Evolutionary conservation across 1,140 invertebrate genomes (phyloP).

Genomic region (Archegozetes longisetosus): DNA sequence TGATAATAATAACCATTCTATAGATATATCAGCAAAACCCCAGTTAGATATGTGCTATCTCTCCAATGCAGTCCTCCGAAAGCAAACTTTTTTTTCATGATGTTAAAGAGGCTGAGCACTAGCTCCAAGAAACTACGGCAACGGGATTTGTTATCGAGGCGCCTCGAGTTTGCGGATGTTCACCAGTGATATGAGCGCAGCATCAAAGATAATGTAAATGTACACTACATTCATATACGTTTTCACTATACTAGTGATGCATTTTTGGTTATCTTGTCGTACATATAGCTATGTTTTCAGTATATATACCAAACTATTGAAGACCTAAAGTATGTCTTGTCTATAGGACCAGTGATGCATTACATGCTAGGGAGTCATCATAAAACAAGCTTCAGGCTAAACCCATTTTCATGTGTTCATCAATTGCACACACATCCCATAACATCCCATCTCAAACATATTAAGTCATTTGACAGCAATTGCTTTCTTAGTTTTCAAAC

Average conservation of each 20-base stretch:
- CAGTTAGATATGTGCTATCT: not conserved
- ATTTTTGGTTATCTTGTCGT: not conserved
- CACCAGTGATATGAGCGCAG: not conserved
- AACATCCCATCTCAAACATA: too few species aligned
- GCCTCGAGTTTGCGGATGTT: not conserved
- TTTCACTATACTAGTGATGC: not conserved
- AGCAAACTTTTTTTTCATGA: not conserved
- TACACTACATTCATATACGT: not conserved
- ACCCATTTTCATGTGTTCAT: too few species aligned
- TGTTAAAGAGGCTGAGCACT: not conserved
- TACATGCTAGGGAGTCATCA: too few species aligned
- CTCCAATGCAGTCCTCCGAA: not conserved
- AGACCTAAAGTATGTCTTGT: too few species aligned
- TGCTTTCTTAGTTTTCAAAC: too few species aligned
- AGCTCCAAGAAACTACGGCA: not conserved
- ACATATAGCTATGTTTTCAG: too few species aligned
- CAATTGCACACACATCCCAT: too few species aligned
- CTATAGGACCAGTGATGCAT: too few species aligned
- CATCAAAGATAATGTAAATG: not conserved
- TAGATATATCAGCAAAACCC: not conserved
- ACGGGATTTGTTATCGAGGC: not conserved
- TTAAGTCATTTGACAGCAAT: too few species aligned
- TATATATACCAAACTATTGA: too few species aligned
- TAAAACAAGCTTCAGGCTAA: too few species aligned
- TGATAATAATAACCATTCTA: not conserved